Base-by-base conservation (phyloP, 2,888 invertebrate species). In the Caenorhabditis sp. region DNA sequence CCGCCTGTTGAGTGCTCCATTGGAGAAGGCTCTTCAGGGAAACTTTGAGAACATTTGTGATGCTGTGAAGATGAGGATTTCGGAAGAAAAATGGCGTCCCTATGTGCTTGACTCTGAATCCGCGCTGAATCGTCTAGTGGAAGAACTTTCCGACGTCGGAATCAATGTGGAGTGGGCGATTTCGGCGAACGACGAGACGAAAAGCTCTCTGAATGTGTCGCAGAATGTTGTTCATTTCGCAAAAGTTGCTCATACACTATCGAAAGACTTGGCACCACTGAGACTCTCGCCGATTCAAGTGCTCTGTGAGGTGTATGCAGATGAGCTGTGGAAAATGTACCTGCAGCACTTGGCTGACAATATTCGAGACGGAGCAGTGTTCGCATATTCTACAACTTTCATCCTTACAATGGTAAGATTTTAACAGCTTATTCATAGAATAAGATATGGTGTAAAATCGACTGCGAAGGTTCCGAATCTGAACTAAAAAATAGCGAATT, bases 1-100 rank as follows among this genome's bases (percentile, higher is more conserved):
- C 92, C 95, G 96, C 28, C 94, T 96, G 85, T 93, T 98, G 80
- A 94, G 96, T 85, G 94, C 94, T 14, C 95, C 96, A 0, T 94
- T 96, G 66, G 95, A 95, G 56, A 95, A 95, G 93, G 95, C 95
- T 26, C 93, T 97, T 80, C 94, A 94, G 88, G 96, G 96, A 89
- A 95, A 95, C 61, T 95, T 95, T 88, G 95, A 96, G 87, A 96
- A 96, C 92, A 94, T 95, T 87, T 94, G 95, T 22, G 96, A 97
- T 92, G 95, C 95, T 0, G 95, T 96, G 89, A 96, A 95, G 93
- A 93, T 95, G 76, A 94, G 94, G 56, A 92, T 93, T 26, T 89
- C 91, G 75, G 96, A 97, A 92, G 97, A 97, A 91, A 95, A 95
- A 86, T 97, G 97, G 96, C 95, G 95, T 44, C 96, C 96, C 2